Base-by-base conservation (phyloP, 2,797 vertebrate genomes). In the Eulemur rubriventer region DNA sequence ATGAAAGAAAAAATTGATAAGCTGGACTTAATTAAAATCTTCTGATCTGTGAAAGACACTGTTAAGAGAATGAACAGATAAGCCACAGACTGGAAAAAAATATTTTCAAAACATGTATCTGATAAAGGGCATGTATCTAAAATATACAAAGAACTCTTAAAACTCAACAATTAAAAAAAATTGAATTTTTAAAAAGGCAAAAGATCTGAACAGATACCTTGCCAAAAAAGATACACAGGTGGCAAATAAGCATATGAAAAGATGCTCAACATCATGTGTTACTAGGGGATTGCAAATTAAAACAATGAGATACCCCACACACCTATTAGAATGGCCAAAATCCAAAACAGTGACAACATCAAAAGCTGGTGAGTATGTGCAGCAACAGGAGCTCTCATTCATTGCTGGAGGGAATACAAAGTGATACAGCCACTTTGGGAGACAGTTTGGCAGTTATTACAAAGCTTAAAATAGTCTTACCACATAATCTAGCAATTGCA, bases 11-110 rank as follows among this genome's bases (percentile, higher is more conserved):
- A 33, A 73, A 12, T 7, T 73, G 61, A 50, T 61, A 84, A 46
- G 10, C 6, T 46, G 17, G 69, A 78, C 61, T 78, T 89, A 13
- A 26, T 48, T 57, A 80, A 65, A 65, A 93, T 73, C 17, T 35
- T 93, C 24, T 78, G 22, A 14, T 87, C 52, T 76, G 46, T n/a
- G 43, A 85, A 76, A 89, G 38, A 76, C 13, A 52, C 43, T 61
- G 10, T 46, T 17, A 55, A 78, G 63, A 91, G 35, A 84, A 89
- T 41, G 30, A 92, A 95, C 93, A 91, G 46, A 70, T 16, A 95
- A 82, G 79, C 6, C 55, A 89, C 2, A 89, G 16, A 70, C 7
- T 6, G 28, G 28, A 16, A 87, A 69, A 84, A 95, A 84, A 33
- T 24, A 93, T 24, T 18, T 76, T 67, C 7, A 76, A 80, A 80